Conservation (phyloP, 2,113 vertebrate genomes). For the Struthidea cinerea region DNA sequence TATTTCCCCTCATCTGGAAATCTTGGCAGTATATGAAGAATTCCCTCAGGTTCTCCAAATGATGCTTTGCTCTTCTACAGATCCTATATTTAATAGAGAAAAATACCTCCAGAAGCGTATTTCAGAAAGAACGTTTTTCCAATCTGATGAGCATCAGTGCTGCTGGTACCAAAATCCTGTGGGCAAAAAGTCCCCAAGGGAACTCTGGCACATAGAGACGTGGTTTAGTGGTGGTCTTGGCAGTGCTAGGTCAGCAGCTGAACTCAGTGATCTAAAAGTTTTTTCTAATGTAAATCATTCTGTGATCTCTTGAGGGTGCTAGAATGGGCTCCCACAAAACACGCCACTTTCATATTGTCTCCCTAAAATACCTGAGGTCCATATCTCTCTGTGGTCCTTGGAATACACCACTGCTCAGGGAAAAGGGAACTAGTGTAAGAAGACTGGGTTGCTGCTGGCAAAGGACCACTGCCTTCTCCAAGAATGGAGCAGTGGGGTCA, state of each 20-base stretch:
- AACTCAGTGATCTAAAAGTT: fast-evolving
- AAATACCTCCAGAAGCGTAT: neutral
- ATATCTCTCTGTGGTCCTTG: neutral
- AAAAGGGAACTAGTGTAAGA: neutral
- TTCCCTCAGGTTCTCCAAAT: neutral
- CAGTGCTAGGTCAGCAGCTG: neutral
- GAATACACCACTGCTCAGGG: neutral
- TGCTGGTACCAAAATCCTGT: neutral
- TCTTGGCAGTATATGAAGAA: neutral
- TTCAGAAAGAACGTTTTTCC: neutral
- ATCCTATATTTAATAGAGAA: neutral
- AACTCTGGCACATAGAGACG: neutral
- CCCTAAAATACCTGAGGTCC: neutral
- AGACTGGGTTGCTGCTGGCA: neutral
- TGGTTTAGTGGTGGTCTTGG: neutral
- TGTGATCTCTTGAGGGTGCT: neutral
- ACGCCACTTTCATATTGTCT: neutral
- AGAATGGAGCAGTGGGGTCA: neutral
- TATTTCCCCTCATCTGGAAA: neutral
- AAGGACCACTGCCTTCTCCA: neutral
- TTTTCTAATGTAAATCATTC: neutral
- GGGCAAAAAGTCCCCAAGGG: neutral
- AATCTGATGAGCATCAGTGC: neutral
- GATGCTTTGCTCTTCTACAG: neutral
- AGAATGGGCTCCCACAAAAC: neutral